A percentile compares a stretch with the other conserved stretches of the same genome.
Evolutionary conservation across 1,140 invertebrate species (phyloP).

Genomic region (Aporrectodea caliginosa): DNA sequence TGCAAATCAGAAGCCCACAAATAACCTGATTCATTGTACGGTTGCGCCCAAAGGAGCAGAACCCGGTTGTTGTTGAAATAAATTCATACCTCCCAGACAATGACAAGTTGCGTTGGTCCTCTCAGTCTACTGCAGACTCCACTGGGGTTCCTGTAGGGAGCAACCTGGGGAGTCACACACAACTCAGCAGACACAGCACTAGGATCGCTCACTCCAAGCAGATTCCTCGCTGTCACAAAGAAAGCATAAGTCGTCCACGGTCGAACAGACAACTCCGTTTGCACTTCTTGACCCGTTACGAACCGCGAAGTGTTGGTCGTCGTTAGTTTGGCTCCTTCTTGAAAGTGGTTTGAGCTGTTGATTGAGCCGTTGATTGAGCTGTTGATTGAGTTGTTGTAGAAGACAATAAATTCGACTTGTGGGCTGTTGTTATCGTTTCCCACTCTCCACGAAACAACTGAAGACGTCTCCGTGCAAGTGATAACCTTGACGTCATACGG

Average conservation of each 20-base stretch:
- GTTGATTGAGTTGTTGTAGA: not conserved
- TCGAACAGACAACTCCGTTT: not conserved
- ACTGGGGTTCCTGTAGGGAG: slow-evolving; percentile 89
- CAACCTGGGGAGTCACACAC: slow-evolving; percentile 81
- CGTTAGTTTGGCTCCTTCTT: not conserved
- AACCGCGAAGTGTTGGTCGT: not conserved
- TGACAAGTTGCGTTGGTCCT: slow-evolving; percentile 81
- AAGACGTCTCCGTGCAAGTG: slow-evolving; percentile 51
- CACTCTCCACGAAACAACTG: slow-evolving; percentile 74
- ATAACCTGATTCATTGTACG: too few relatives aligned
- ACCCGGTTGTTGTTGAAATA: too few relatives aligned
- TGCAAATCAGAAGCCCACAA: too few relatives aligned
- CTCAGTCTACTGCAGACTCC: slow-evolving; percentile 86
- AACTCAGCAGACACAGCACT: slow-evolving; percentile 68
- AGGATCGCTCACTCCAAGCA: slow-evolving; percentile 83
- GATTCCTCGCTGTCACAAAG: slow-evolving; percentile 86
- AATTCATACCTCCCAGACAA: slow-evolving; percentile 84
- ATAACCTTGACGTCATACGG: slow-evolving; percentile 8
- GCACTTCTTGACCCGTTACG: not conserved
- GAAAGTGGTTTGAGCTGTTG: not conserved
- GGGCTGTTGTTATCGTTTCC: slow-evolving; percentile 80
- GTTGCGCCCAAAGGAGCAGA: too few relatives aligned
- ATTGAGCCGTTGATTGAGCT: not conserved
- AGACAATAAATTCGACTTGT: slow-evolving; percentile 54
- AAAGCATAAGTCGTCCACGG: slow-evolving; percentile 97